phyloP scores from a whole-genome alignment of 2,888 invertebrate genomes.

The Agriopis aurantiaria region DNA sequence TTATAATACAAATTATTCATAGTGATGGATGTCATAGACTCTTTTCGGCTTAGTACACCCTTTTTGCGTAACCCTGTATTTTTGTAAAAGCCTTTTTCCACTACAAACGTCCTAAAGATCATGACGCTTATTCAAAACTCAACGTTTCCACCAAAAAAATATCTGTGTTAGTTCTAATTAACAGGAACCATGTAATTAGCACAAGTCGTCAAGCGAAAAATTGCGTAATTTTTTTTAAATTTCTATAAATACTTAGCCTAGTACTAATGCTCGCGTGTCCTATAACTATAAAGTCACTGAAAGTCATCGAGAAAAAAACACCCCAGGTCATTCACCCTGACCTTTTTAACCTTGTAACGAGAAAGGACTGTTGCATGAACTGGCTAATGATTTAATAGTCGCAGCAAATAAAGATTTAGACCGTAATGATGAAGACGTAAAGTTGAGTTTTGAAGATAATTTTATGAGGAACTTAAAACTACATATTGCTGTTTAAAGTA shows the following conservation, averaged over 20 bases:
- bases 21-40: too few species aligned
- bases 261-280: slow-evolving; percentile 62
- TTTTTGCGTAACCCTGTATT: background rate
- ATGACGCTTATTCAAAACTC: background rate
- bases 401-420: slow-evolving; percentile 24
- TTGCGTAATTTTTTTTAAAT: too few species aligned
- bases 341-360: slow-evolving; percentile 74
- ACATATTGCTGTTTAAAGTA: slow-evolving; percentile 65
- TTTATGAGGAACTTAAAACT: slow-evolving; percentile 60
- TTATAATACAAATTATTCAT: too few species aligned
- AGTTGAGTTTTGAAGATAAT: slow-evolving; percentile 31
- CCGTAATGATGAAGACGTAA: slow-evolving; percentile 37
- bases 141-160: slow-evolving; percentile 25
- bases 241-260: slow-evolving; percentile 27
- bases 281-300: slow-evolving; percentile 58
- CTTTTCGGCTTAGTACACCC: background rate
- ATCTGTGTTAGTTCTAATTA: slow-evolving; percentile 39
- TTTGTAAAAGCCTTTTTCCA: too few species aligned
- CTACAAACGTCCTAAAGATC: background rate
- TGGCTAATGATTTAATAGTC: slow-evolving; percentile 66
- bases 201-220: slow-evolving; percentile 46
- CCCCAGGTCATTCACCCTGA: slow-evolving; percentile 72
- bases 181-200: slow-evolving; percentile 37
- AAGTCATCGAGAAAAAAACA: slow-evolving; percentile 58
- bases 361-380: slow-evolving; percentile 70